Percentiles rank a stretch among this genome's conserved stretches.
These are phyloP conservation scores for Diaperis boleti DNA, from an alignment of 2,888 invertebrate genomes.

Conservation along the genomic window DNA sequence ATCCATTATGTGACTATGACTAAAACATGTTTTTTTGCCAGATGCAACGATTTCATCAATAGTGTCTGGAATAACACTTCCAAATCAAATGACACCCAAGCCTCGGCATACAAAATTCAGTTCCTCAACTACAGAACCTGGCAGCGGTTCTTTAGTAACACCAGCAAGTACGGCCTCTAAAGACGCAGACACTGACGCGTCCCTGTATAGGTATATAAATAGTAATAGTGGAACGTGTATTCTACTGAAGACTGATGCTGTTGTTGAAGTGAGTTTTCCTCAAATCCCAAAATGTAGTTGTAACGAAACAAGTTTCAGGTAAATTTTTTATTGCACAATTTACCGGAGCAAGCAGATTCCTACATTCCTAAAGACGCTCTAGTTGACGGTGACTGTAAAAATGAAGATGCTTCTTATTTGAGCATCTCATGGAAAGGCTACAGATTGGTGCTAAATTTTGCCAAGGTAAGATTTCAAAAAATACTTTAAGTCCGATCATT, in stretches of 20 bases:
- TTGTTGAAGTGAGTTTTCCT: slow-evolving; percentile 71
- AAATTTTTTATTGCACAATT: slow-evolving; percentile 60
- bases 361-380: slow-evolving; percentile 81
- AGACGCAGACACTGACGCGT: slow-evolving; percentile 53
- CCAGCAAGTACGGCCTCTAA: slow-evolving; percentile 48
- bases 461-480: too few relatives aligned
- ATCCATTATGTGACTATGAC: background rate
- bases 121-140: slow-evolving; percentile 64
- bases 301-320: slow-evolving; percentile 57
- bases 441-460: slow-evolving; percentile 80
- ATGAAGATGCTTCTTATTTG: slow-evolving; percentile 79
- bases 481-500: background rate
- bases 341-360: slow-evolving; percentile 72
- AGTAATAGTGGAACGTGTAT: slow-evolving; percentile 80
- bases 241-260: slow-evolving; percentile 80
- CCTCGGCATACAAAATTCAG: slow-evolving; percentile 77
- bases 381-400: slow-evolving; percentile 80
- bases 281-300: background rate
- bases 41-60: slow-evolving; percentile 47
- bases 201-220: slow-evolving; percentile 76
- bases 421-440: slow-evolving; percentile 82
- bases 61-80: slow-evolving; percentile 56
- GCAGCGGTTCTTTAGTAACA: slow-evolving; percentile 46
- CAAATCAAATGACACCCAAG: slow-evolving; percentile 63
- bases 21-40: slow-evolving; percentile 21